These are phyloP conservation scores for Anabas testudineus DNA, from an alignment of 2,797 vertebrate genomes.

Conservation along the genomic window DNA sequence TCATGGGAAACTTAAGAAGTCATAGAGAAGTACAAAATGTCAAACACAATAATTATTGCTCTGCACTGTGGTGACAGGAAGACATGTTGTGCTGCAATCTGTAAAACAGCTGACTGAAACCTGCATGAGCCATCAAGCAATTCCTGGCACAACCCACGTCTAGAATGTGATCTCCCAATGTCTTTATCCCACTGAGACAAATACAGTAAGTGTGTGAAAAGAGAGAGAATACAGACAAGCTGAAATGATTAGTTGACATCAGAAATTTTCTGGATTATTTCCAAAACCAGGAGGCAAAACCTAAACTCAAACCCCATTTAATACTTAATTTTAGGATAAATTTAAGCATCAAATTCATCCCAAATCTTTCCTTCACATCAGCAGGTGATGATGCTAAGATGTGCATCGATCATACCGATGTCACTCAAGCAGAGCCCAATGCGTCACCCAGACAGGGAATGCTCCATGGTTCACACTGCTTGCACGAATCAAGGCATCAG, in stretches of 20 bases:
- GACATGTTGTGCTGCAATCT: conserved; percentile 64
- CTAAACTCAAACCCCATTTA: no score
- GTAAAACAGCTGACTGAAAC: conserved; percentile 62
- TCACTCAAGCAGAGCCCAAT: conserved; percentile 1
- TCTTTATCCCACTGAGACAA: conserved; percentile 4
- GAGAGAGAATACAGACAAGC: no score
- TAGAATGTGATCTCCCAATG: conserved; percentile 22
- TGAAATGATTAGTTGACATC: no score
- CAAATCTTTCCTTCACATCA: conserved; percentile 1
- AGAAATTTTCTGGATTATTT: no score
- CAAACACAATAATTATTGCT: conserved; percentile 68
- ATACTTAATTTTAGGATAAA: no score
- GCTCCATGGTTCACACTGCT: conserved; percentile 9
- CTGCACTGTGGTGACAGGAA: conserved; percentile 51
- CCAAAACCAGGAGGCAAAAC: no score
- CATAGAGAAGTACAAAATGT: conserved; percentile 59
- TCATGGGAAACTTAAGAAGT: conserved; percentile 53
- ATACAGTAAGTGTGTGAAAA: no score
- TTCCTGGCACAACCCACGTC: conserved; percentile 50
- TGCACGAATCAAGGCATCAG: conserved; percentile 45
- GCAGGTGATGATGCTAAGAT: conserved; percentile 16
- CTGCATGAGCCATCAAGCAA: conserved; percentile 58
- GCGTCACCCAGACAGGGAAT: conserved; percentile 14
- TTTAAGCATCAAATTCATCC: not conserved
- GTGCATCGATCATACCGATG: conserved; percentile 36